These are phyloP conservation scores for Byasa hedistus DNA, from an alignment of 2,888 invertebrate species.

Conservation along the genomic window DNA sequence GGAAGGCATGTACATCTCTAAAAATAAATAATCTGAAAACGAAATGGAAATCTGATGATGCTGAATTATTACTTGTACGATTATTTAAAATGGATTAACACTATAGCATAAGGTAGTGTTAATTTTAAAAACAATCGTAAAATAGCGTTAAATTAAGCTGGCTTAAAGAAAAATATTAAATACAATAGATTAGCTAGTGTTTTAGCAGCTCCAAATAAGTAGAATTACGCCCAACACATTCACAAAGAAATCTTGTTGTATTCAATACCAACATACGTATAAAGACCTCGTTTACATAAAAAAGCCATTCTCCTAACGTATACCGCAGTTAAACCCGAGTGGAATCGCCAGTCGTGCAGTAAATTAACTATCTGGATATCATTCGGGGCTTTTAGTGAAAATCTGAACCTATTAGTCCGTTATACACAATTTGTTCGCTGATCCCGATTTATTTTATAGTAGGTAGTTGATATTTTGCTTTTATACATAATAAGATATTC, in stretches of 20 bases:
- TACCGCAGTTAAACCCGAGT: constrained; percentile 42
- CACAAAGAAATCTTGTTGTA: constrained; percentile 47
- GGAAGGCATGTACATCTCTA: too few species aligned
- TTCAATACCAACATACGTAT: constrained; percentile 37
- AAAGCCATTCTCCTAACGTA: constrained; percentile 51
- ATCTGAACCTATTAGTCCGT: constrained; percentile 26
- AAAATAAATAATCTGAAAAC: too few species aligned
- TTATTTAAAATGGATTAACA: too few species aligned
- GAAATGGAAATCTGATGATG: too few species aligned
- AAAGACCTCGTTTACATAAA: constrained; percentile 56
- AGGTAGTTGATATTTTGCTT: not conserved
- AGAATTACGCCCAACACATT: constrained; percentile 32
- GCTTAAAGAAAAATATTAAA: not conserved
- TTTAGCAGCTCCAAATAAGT: constrained; percentile 18
- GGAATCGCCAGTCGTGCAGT: constrained; percentile 41
- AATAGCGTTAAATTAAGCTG: not conserved
- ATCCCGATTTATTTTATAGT: constrained; percentile 12
- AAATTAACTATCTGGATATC: constrained; percentile 39
- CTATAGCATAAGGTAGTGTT: too few species aligned
- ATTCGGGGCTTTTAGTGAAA: constrained; percentile 26
- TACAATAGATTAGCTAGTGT: constrained; percentile 1
- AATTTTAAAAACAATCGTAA: too few species aligned
- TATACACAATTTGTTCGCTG: constrained; percentile 18
- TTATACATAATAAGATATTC: not conserved
- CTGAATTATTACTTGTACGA: too few species aligned